Evolutionary conservation across 2,797 vertebrate genomes (phyloP).

Genomic region (Acipenser transmontanus): DNA sequence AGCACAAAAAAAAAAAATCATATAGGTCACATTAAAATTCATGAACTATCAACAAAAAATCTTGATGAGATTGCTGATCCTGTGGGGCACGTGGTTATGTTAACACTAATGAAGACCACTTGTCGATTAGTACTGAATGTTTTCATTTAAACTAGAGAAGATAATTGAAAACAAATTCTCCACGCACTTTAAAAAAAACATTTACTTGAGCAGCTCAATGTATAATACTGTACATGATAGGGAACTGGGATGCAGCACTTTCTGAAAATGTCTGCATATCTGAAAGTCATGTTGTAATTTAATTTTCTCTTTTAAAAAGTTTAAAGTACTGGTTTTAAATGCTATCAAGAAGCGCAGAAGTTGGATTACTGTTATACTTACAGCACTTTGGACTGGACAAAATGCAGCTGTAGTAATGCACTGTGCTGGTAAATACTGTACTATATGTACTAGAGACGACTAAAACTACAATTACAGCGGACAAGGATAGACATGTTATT

Average conservation of each 20-base stretch:
- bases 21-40: neutral
- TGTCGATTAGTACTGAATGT: neutral
- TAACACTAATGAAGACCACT: conserved; percentile 4
- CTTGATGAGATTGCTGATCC: neutral
- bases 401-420: no score
- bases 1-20: neutral
- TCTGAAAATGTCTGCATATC: neutral
- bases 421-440: no score
- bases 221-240: neutral
- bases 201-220: neutral
- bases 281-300: neutral
- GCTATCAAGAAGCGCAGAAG: no score
- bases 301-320: neutral
- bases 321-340: neutral
- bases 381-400: no score
- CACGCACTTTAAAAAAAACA: neutral
- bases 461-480: no score
- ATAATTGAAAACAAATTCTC: neutral
- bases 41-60: neutral
- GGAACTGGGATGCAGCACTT: neutral
- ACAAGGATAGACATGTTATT: no score
- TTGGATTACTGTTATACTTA: no score
- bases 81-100: neutral
- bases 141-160: neutral
- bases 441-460: no score